phyloP scores from a whole-genome alignment of 2,113 vertebrate genomes.

The Podarcis raffonei region DNA sequence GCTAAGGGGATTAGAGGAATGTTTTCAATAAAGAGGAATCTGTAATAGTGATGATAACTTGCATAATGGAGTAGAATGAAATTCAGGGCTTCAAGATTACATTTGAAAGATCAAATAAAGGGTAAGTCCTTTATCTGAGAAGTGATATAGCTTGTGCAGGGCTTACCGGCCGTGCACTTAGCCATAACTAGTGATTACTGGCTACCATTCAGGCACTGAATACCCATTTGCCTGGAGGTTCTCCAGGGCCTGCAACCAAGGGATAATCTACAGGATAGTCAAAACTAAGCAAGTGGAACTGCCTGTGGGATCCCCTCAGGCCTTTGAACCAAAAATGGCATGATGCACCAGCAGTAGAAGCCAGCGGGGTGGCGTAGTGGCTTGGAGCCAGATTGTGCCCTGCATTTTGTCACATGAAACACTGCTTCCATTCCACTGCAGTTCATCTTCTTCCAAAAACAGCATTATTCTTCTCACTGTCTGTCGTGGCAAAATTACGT shows the following conservation, averaged over 20 bases:
- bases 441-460: too few species aligned
- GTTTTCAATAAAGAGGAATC: slow-evolving; percentile 13
- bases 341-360: background rate
- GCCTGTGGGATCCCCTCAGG: background rate
- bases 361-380: too few species aligned
- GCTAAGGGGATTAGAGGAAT: background rate
- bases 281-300: background rate
- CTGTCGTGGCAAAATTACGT: too few species aligned
- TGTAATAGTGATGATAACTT: slow-evolving; percentile 9
- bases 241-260: background rate
- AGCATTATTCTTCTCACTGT: too few species aligned
- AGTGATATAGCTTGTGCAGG: background rate
- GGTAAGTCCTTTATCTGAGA: background rate
- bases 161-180: background rate
- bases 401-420: too few species aligned
- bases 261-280: background rate
- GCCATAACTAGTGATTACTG: background rate
- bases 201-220: background rate
- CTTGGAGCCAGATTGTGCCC: too few species aligned
- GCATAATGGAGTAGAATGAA: slow-evolving; percentile 8
- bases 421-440: too few species aligned
- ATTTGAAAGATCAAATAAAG: slow-evolving; percentile 15
- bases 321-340: background rate
- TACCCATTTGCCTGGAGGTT: background rate
- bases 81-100: slow-evolving; percentile 15